These are phyloP conservation scores for Drosophila silvestris DNA, from an alignment of 2,888 invertebrate species.

Conservation along the genomic window DNA sequence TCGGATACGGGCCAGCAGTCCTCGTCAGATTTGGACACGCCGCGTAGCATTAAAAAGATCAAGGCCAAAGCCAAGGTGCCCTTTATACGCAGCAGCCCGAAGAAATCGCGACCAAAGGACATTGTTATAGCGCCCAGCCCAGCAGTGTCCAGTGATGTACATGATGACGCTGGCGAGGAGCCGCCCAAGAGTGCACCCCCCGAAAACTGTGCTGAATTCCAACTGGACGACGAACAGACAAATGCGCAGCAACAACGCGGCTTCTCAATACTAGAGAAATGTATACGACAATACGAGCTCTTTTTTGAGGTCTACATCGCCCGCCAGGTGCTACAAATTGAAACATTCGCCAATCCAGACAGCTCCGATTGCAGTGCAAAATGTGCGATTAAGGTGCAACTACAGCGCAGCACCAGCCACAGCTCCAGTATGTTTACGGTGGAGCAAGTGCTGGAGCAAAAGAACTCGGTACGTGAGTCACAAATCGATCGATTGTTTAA, in stretches of 20 bases:
- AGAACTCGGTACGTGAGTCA: conserved; percentile 77
- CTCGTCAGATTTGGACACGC: conserved; percentile 84
- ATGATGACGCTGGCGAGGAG: conserved; percentile 57
- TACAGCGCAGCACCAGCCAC: conserved; percentile 58
- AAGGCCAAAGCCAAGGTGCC: conserved; percentile 84
- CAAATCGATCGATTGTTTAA: conserved; percentile 85
- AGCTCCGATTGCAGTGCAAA: conserved; percentile 22
- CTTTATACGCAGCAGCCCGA: conserved; percentile 83
- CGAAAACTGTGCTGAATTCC: conserved; percentile 57
- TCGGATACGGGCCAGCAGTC: conserved; percentile 84
- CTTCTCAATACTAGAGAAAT: conserved; percentile 87
- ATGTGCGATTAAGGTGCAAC: conserved; percentile 56
- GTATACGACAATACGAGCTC: conserved; percentile 87
- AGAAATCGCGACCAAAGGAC: conserved; percentile 81
- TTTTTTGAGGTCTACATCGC: conserved; percentile 85
- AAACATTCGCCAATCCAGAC: conserved; percentile 11
- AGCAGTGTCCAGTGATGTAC: conserved; percentile 13
- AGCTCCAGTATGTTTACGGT: conserved; percentile 77
- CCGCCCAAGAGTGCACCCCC: conserved; percentile 80
- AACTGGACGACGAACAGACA: conserved; percentile 64
- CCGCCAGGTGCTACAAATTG: conserved; percentile 69
- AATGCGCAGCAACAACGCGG: conserved; percentile 74
- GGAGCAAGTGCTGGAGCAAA: conserved; percentile 85
- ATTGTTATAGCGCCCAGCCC: conserved; percentile 64
- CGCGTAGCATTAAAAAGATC: conserved; percentile 83